Evolutionary conservation across 2,888 invertebrate genomes (phyloP).

Genomic region (Hipparchia sbordonii): DNA sequence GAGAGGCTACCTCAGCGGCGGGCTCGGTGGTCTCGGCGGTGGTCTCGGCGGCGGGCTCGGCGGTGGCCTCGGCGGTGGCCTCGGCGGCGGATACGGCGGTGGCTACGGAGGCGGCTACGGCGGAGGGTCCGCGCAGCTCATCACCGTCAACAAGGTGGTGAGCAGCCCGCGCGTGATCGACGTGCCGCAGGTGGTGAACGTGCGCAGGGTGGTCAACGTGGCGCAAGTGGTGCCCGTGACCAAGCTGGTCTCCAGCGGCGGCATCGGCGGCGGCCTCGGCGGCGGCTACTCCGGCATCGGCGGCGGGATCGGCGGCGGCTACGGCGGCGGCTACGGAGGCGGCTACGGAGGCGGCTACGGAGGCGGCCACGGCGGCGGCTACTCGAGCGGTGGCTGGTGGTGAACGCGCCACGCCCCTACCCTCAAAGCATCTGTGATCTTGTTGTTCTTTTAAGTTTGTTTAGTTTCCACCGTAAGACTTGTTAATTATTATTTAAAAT

Average conservation of each 20-base stretch:
- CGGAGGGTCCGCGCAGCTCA: constrained; percentile 36
- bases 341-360: constrained; percentile 19
- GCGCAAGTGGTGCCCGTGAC: constrained; percentile 63
- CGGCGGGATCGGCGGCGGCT: not conserved
- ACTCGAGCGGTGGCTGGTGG: constrained; percentile 31
- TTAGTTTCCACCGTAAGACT: constrained; percentile 16
- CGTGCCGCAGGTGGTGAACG: constrained; percentile 54
- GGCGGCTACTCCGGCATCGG: not conserved
- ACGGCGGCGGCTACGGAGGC: constrained; percentile 41
- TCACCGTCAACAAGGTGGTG: constrained; percentile 57
- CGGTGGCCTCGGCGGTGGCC: constrained; percentile 31
- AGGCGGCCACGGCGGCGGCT: constrained; percentile 8
- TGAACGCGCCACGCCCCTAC: constrained; percentile 1
- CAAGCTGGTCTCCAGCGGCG: constrained; percentile 52
- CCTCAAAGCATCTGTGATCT: constrained; percentile 17
- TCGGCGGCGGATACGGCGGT: constrained; percentile 27
- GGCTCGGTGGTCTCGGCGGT: constrained; percentile 19
- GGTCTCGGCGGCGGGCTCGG: constrained; percentile 33
- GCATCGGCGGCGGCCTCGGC: not conserved
- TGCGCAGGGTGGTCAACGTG: constrained; percentile 57
- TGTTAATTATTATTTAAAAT: constrained; percentile 5
- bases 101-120: constrained; percentile 39
- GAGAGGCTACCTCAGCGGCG: constrained; percentile 38
- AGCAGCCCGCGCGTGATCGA: constrained; percentile 51
- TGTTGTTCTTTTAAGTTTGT: constrained; percentile 9